Evolutionary conservation across 2,797 vertebrate genomes (phyloP).

Genomic region (Streptopelia turtur): DNA sequence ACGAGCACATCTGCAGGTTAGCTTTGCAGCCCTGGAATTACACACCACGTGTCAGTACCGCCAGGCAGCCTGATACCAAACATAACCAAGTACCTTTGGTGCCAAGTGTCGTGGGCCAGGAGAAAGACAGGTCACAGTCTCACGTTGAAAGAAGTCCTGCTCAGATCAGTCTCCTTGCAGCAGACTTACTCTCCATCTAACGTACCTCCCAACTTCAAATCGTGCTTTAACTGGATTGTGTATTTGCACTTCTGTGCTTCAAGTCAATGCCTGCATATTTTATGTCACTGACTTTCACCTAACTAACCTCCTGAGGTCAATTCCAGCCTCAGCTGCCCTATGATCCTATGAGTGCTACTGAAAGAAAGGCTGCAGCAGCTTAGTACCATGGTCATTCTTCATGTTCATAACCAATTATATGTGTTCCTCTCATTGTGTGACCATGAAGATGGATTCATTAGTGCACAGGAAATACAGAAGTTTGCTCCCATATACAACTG

Average conservation of each 20-base stretch:
- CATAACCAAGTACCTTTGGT: not conserved
- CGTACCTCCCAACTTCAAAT: not conserved
- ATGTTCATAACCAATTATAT: not conserved
- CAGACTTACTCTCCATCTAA: not conserved
- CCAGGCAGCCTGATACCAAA: not conserved
- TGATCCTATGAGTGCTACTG: not conserved
- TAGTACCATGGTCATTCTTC: not conserved
- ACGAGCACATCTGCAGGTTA: not conserved
- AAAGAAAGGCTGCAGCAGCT: not conserved
- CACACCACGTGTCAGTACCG: not conserved
- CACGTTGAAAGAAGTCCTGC: not conserved
- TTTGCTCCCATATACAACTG: not conserved
- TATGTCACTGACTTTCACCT: not conserved
- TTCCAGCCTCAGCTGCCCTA: not conserved
- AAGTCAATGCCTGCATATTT: not conserved
- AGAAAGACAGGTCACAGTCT: not conserved
- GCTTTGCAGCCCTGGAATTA: not conserved
- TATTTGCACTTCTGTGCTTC: not conserved
- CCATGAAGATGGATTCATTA: not conserved
- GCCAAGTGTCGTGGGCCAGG: too few relatives aligned
- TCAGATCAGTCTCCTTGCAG: not conserved
- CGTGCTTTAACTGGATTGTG: not conserved
- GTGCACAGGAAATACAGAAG: not conserved
- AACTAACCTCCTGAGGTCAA: not conserved
- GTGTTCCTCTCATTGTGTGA: not conserved